Evolutionary conservation across 1,140 invertebrate genomes (phyloP), one percentile per base, ranked within the genome.

Genomic region (Aphaenogaster rudis): DNA sequence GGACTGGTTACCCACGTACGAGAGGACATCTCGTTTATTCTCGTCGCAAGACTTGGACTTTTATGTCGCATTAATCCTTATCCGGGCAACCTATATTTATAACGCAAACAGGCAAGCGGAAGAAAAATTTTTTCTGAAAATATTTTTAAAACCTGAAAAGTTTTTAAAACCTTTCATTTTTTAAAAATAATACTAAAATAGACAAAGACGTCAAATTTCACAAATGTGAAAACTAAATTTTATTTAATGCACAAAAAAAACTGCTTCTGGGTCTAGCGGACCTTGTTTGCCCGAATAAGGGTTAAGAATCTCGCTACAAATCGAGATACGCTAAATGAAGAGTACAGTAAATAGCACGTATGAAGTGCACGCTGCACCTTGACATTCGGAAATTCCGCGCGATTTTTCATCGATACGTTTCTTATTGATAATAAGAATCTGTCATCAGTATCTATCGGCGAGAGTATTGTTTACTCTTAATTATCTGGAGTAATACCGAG

Each of bases 391-490:
- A 21, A 67, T 67, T 67, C 42, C 61, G 17, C 7, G 2, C 21
- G 21, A 69, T 33, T 69, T 13, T 69, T 28, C 42, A 50, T 69
- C 2, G 66, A 28, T 67, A 45, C 21, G 39, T 48, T 69, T 69
- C 13, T 69, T 69, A 11, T 48, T 50, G 42, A 48, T 69, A 48
- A 69, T 28, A 15, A 7, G 13, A 69, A 69, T 8, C 2, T 69
- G 5, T 15, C 39, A 28, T 67, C 28, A 21, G n/a, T 67, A 21
- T 67, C 13, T 69, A 28, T 48, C 21, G 66, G 42, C 42, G 48
- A 69, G 42, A 69, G 66, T 33, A 69, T 69, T 69, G 66, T 48
- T 69, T 28, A 69, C 13, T 15, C 9, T 28, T 3, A 69, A 69
- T 69, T 69, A 69, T 50, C 42, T 69, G 42, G 11, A 15, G 4